A percentile compares a stretch with the other conserved stretches of the same genome.
These are phyloP conservation scores for Hyles lineata DNA, from an alignment of 2,888 invertebrate genomes.

Conservation along the genomic window DNA sequence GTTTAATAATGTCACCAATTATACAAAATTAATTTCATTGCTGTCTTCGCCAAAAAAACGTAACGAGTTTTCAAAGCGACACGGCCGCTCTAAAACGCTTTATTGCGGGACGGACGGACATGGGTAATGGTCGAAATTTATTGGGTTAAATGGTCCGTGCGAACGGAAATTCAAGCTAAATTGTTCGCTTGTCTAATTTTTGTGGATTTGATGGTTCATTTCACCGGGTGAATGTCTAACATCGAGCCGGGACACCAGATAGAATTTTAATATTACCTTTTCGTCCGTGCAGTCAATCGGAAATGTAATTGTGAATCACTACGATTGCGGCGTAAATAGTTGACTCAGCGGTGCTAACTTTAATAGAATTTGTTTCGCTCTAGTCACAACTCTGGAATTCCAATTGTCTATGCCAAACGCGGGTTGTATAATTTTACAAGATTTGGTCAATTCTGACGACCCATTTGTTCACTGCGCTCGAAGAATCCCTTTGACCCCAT, in stretches of 20 bases:
- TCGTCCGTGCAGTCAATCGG: conserved; percentile 44
- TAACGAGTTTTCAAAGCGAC: conserved; percentile 74
- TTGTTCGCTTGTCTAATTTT: conserved; percentile 79
- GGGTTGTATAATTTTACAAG: conserved; percentile 9
- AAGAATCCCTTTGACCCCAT: neutral
- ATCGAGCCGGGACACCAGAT: conserved; percentile 42
- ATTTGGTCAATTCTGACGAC: neutral
- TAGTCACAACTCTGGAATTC: conserved; percentile 14
- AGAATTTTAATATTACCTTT: conserved; percentile 51
- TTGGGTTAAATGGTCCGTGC: conserved; percentile 78
- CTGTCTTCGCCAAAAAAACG: conserved; percentile 71
- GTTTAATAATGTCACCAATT: conserved; percentile 55
- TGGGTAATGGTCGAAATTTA: conserved; percentile 81
- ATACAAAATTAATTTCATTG: conserved; percentile 73
- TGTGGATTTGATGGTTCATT: conserved; percentile 75
- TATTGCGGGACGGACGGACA: conserved; percentile 74
- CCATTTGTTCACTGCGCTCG: neutral
- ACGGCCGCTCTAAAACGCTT: conserved; percentile 69
- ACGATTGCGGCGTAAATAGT: conserved; percentile 38
- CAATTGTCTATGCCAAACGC: conserved; percentile 21
- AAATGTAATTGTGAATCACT: conserved; percentile 37
- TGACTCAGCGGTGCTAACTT: conserved; percentile 32
- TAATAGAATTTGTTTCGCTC: conserved; percentile 25
- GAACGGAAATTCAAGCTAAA: conserved; percentile 73
- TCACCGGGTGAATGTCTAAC: conserved; percentile 59